phyloP scores from a whole-genome alignment of 2,113 vertebrate species.

The Menidia beryllina region DNA sequence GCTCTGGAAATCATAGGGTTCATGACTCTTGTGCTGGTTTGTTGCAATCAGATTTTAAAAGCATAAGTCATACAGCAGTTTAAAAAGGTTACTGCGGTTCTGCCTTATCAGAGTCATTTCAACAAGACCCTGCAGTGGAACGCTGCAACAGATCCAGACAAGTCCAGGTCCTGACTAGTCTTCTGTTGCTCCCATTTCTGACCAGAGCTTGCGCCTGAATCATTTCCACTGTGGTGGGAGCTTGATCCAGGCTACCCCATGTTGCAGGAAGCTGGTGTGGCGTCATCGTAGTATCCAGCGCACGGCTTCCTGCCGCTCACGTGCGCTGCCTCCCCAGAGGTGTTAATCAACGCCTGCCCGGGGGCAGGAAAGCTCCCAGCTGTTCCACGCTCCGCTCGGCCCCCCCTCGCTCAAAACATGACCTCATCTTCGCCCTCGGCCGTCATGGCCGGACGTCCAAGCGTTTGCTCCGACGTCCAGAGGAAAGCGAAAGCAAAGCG shows the following conservation, averaged over 20 bases:
- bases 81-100: not conserved
- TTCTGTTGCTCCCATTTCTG: not conserved
- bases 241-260: no score
- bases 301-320: not conserved
- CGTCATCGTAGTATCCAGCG: conserved; percentile 17
- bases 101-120: not conserved
- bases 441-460: no score
- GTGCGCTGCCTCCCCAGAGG: conserved; percentile 9
- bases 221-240: no score
- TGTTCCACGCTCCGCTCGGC: not conserved
- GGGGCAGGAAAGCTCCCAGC: conserved; percentile 14
- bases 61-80: no score
- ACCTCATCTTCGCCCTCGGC: not conserved
- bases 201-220: not conserved
- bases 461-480: no score
- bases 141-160: not conserved
- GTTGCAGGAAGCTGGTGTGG: conserved; percentile 24
- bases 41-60: no score
- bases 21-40: no score
- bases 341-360: conserved; percentile 53
- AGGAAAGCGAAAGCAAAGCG: conserved; percentile 55
- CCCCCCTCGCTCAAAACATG: not conserved
- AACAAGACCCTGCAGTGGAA: not conserved
- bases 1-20: conserved; percentile 36
- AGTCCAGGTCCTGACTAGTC: not conserved